Percentiles rank a stretch among this genome's conserved stretches.
Evolutionary conservation across 35 echinoderm and acorn worm species (phyloP).

Genomic region (Ophioderma brevispina): DNA sequence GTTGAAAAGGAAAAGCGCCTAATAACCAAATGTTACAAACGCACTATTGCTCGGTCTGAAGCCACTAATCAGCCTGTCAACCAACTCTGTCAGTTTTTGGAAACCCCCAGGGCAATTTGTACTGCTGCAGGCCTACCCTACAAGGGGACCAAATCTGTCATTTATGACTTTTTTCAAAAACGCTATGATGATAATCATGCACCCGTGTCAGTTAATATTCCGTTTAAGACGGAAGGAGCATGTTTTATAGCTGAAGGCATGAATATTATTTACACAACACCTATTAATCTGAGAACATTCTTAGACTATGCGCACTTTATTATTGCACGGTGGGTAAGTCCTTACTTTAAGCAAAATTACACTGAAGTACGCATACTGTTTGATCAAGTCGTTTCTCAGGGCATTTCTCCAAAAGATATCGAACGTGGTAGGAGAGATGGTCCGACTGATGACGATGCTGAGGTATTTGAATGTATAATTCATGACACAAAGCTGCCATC

Average conservation of each 20-base stretch:
- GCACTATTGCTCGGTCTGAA: slow-evolving; percentile 49
- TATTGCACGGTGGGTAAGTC: slow-evolving; percentile 39
- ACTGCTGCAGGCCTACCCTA: slow-evolving; percentile 42
- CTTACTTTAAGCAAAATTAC: slow-evolving; percentile 32
- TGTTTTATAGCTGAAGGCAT: slow-evolving; percentile 60
- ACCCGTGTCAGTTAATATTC: slow-evolving; percentile 11
- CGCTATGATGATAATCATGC: slow-evolving; percentile 42
- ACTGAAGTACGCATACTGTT: slow-evolving; percentile 62
- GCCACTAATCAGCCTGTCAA: slow-evolving; percentile 24
- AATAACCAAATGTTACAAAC: slow-evolving; percentile 68
- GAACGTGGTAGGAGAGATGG: slow-evolving; percentile 49
- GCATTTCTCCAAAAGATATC: slow-evolving; percentile 57
- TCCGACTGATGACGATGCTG: slow-evolving; percentile 14
- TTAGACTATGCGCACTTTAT: slow-evolving; percentile 59
- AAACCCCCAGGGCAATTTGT: slow-evolving; percentile 76
- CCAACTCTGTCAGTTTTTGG: slow-evolving; percentile 57
- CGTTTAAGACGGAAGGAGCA: slow-evolving; percentile 8
- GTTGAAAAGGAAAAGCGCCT: slow-evolving; percentile 63
- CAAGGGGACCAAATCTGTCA: slow-evolving; percentile 71
- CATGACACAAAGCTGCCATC: slow-evolving; percentile 41
- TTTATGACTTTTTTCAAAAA: slow-evolving; percentile 64
- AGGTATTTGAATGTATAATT: background rate
- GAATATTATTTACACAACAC: slow-evolving; percentile 68
- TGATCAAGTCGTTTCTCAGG: slow-evolving; percentile 69
- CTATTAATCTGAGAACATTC: slow-evolving; percentile 46